phyloP scores from a whole-genome alignment of 1,140 invertebrate genomes.

The Drosophila sulfurigaster region DNA sequence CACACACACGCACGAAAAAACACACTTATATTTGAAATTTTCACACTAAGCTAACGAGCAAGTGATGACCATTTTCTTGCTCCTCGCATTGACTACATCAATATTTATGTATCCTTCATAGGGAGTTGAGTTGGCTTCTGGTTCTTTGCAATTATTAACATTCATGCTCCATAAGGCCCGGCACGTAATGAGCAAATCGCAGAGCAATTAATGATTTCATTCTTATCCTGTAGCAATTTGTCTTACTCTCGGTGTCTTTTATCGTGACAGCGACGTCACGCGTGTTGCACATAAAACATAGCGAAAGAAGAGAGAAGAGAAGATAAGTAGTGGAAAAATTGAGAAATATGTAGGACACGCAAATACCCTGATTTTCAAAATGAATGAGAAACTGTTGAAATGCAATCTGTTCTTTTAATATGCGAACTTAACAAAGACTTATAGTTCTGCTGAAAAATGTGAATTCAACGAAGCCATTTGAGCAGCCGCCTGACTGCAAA shows the following conservation, averaged over 20 bases:
- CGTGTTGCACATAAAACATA: slow-evolving; percentile 24
- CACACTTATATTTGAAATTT: slow-evolving; percentile 23
- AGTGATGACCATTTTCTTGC: slow-evolving; percentile 3
- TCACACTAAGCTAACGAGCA: slow-evolving; percentile 22
- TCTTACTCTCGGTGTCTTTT: slow-evolving; percentile 1
- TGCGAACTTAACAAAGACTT: background rate
- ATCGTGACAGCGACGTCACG: background rate
- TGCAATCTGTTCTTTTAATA: background rate
- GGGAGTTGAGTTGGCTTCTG: background rate
- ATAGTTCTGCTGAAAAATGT: background rate
- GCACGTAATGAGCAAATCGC: slow-evolving; percentile 71
- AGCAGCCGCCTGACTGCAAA: slow-evolving; percentile 40
- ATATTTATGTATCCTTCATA: background rate
- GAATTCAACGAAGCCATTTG: slow-evolving; percentile 6
- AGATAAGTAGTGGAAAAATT: slow-evolving; percentile 12
- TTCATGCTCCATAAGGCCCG: slow-evolving; percentile 12
- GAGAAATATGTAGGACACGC: background rate
- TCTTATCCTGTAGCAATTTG: slow-evolving; percentile 50
- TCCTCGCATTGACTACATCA: background rate
- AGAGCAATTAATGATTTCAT: slow-evolving; percentile 67
- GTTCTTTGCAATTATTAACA: slow-evolving; percentile 23
- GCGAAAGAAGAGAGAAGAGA: slow-evolving; percentile 17
- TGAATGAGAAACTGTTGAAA: background rate
- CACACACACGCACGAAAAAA: background rate
- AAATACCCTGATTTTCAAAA: slow-evolving; percentile 2